Base-by-base conservation (phyloP, 2,888 invertebrate species). In the Standfussiana lucernea region DNA sequence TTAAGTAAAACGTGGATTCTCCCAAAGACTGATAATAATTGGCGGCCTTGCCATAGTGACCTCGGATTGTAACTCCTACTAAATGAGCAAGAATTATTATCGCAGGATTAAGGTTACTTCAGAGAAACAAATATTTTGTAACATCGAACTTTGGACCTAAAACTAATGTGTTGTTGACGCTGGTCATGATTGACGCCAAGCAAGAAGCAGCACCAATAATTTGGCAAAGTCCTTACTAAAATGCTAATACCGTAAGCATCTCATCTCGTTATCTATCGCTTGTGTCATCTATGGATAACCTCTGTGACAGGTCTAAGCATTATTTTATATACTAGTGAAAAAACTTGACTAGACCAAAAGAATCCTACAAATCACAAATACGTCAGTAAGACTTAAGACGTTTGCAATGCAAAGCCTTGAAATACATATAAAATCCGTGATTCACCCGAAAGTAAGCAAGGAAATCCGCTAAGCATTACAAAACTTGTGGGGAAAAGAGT, bases 391-490 rank as follows among this genome's bases (percentile, higher is more conserved):
- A 75, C 59, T 8, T 18, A 42, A 42, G 28, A 50, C 18, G 13
- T 56, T 15, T 8, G 35, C 24, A 7, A 32, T 40, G 11, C 24
- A 11, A 47, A 67, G 11, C 28, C 70, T 70, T 47, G 72, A 70
- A 72, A 72, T 59, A 80, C 10, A 68, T 80, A n/a, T 28, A 56
- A 69, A 35, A 79, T 75, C 75, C 70, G 80, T 75, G 61, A 84
- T 71, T 68, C 28, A 64, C n/a, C 8, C 37, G 71, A 83, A 84
- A 84, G 80, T 80, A 80, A 72, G 61, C 61, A 65, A 84, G 83
- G 83, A 83, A 84, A 80, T 84, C 83, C 83, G 83, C 64, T 56
- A 40, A 40, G 10, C 24, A 73, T 83, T 84, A 71, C 84, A 71
- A 80, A 72, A 83, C 56, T 28, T 5, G n/a, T 69, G 64, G 62